phyloP scores from a whole-genome alignment of 2,797 vertebrate species.

The Ataeniobius toweri region DNA sequence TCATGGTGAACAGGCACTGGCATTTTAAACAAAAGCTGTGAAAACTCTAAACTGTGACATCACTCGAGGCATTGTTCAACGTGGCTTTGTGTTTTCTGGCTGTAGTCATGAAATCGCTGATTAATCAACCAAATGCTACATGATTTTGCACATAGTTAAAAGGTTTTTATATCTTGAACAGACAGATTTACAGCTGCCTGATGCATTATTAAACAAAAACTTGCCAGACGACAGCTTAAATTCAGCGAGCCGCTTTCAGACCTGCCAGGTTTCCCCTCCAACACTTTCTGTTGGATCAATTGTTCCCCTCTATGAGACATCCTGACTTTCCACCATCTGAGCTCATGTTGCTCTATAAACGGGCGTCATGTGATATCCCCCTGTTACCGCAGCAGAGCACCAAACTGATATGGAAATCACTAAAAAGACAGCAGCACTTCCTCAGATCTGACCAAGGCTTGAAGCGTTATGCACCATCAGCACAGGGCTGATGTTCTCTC shows the following conservation, averaged over 20 bases:
- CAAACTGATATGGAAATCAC: slow-evolving; percentile 36
- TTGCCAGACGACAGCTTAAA: slow-evolving; percentile 9
- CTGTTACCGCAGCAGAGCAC: slow-evolving; percentile 20
- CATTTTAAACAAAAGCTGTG: slow-evolving; percentile 20
- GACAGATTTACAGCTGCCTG: neutral
- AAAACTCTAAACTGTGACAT: slow-evolving; percentile 20
- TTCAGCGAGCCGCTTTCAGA: slow-evolving; percentile 34
- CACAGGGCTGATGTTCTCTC: slow-evolving; percentile 26
- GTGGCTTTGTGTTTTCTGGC: slow-evolving; percentile 12
- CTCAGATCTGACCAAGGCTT: slow-evolving; percentile 21
- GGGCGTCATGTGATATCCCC: slow-evolving; percentile 55
- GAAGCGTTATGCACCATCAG: slow-evolving; percentile 44
- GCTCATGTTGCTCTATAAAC: slow-evolving; percentile 57
- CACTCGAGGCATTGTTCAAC: neutral
- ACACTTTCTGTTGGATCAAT: slow-evolving; percentile 64
- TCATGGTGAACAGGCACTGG: slow-evolving; percentile 11
- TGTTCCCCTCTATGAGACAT: slow-evolving; percentile 56
- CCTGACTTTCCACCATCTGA: slow-evolving; percentile 48
- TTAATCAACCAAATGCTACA: neutral
- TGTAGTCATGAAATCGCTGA: neutral
- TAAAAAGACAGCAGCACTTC: slow-evolving; percentile 47
- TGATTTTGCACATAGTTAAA: neutral
- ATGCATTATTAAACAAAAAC: slow-evolving; percentile 7
- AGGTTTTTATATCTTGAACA: neutral
- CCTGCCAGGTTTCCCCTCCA: slow-evolving; percentile 44